These are phyloP conservation scores for Cheumatopsyche charites DNA, from an alignment of 1,140 invertebrate species.

Conservation along the genomic window DNA sequence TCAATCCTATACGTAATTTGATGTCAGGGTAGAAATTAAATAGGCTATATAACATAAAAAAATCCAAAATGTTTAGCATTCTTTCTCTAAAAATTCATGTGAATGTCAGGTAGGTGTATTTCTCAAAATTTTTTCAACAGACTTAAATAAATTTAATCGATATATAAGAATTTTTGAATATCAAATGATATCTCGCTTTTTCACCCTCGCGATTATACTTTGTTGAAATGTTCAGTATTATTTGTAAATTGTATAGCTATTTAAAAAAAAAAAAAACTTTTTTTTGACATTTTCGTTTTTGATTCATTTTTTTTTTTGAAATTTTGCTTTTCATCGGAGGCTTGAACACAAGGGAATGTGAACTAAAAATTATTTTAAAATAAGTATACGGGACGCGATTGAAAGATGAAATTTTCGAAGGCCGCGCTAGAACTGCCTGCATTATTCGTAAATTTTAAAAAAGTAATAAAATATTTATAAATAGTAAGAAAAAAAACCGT, in stretches of 20 bases:
- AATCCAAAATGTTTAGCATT: conserved; percentile 36
- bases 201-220: too few species aligned
- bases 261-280: neutral
- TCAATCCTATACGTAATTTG: conserved; percentile 63
- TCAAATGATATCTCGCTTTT: neutral
- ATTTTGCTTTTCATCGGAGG: conserved; percentile 8
- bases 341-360: conserved; percentile 18
- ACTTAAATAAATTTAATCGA: conserved; percentile 14
- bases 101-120: conserved; percentile 14
- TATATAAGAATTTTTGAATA: conserved; percentile 4
- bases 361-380: conserved; percentile 26
- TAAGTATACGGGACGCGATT: conserved; percentile 43
- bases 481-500: too few species aligned
- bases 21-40: conserved; percentile 63
- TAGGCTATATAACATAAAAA: conserved; percentile 45
- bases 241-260: conserved; percentile 15
- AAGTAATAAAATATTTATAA: conserved; percentile 25
- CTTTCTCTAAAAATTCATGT: conserved; percentile 31
- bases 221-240: conserved; percentile 14
- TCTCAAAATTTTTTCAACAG: conserved; percentile 21
- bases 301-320: neutral
- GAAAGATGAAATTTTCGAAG: conserved; percentile 34
- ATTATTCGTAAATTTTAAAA: conserved; percentile 41
- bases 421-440: conserved; percentile 43
- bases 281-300: neutral